Base-by-base conservation (phyloP, 92 coral and sea anemone genomes). In the Parazoanthus darwini region DNA sequence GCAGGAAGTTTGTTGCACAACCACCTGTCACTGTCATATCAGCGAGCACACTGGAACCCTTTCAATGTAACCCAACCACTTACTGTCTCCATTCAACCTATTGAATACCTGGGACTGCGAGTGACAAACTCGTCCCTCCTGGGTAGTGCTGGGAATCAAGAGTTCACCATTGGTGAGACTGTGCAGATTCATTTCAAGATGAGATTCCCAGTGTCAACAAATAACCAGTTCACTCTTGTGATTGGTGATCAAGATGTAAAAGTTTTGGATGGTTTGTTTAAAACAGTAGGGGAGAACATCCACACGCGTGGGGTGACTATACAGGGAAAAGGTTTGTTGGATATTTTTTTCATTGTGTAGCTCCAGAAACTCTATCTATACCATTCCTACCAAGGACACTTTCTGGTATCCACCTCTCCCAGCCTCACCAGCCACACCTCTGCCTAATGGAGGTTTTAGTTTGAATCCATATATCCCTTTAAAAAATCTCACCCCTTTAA, bases 121-220 rank as follows among this genome's bases (percentile, higher is more conserved):
- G 89, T 80, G 63, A 23, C 80, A 71, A 88, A 85, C 78, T 91
- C 92, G 37, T 87, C 94, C 20, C 90, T 96, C 6, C 92, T 91
- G 43, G 89, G 89, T 4, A 46, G 78, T 8, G 80, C 74, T 29
- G 93, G 94, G 37, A 43, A 43, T n/a, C 65, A 54, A 14, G 89
- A 25, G 11, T 80, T 96, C 79, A 90, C 96, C 56, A 89, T 96
- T 68, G 98, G 98, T 18, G 99, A 97, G 77, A 91, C 91, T 66
- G 76, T 95, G n/a, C 59, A 90, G 75, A 88, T 93, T 58, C 59
- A 65, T 36, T 86, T 81, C 76, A 67, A 36, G 71, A 74, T 92
- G 76, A 89, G 79, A 20, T 46, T 97, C 36, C 99, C 99, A 3
- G 94, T 95, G 77, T 88, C 97, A 23, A 94, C 95, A 70, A 97